These are phyloP conservation scores for Diorhabda elongata DNA, from an alignment of 1,140 invertebrate genomes.

Conservation along the genomic window DNA sequence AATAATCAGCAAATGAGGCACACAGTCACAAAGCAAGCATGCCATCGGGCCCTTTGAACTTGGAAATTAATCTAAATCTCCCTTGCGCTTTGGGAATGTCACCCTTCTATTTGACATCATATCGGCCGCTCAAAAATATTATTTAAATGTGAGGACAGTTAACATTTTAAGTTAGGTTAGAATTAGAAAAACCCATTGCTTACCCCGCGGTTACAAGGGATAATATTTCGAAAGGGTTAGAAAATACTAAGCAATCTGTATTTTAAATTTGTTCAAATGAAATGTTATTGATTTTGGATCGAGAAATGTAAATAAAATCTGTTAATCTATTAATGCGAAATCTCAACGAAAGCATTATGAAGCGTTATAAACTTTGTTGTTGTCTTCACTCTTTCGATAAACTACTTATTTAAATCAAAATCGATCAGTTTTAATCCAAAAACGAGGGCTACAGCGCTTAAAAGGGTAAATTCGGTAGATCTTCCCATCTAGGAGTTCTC, in stretches of 20 bases:
- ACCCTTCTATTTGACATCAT: conserved; percentile 35
- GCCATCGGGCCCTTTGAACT: conserved; percentile 38
- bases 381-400: too few species aligned
- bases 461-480: too few species aligned
- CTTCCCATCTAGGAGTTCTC: too few species aligned
- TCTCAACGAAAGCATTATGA: too few species aligned
- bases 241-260: not conserved
- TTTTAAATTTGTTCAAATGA: too few species aligned
- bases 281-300: too few species aligned
- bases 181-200: not conserved
- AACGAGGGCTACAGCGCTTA: too few species aligned
- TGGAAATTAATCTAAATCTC: conserved; percentile 40
- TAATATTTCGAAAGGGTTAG: not conserved
- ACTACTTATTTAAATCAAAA: too few species aligned
- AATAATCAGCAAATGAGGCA: conserved; percentile 42
- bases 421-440: too few species aligned
- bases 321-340: too few species aligned
- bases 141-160: conserved; percentile 26
- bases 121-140: conserved; percentile 30
- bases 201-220: not conserved
- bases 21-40: conserved; percentile 38
- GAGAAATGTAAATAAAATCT: too few species aligned
- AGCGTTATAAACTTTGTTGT: too few species aligned
- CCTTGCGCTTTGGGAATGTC: conserved; percentile 32
- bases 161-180: conserved; percentile 4